These are phyloP conservation scores for Mnemiopsis leidyi DNA, from an alignment of 37 sponge, comb jelly and placozoan species.

Conservation along the genomic window DNA sequence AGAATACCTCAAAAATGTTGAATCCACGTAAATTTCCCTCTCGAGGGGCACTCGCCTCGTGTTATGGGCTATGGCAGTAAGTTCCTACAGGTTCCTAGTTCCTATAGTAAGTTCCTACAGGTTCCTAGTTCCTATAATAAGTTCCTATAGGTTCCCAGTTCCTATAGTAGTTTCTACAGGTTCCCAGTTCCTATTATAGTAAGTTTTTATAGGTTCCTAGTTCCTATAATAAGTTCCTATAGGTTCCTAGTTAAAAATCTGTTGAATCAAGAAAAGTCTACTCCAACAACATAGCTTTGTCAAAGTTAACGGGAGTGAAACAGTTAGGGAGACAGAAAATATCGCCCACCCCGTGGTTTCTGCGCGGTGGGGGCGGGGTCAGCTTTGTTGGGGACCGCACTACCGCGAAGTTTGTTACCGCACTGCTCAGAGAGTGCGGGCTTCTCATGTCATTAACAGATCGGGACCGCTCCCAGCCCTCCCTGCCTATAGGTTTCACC, in stretches of 20 bases:
- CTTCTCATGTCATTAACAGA: background rate
- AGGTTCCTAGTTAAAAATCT: background rate
- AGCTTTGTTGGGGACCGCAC: constrained; percentile 53
- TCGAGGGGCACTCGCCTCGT: too few relatives aligned
- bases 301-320: constrained; percentile 16
- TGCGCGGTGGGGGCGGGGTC: constrained; percentile 9
- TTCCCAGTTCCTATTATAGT: too few relatives aligned
- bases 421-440: background rate
- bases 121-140: too few relatives aligned
- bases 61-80: too few relatives aligned
- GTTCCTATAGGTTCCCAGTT: too few relatives aligned
- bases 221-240: too few relatives aligned
- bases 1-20: too few relatives aligned
- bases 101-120: too few relatives aligned
- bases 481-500: background rate
- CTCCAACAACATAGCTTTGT: constrained; percentile 3
- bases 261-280: background rate
- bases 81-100: too few relatives aligned
- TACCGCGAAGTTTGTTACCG: constrained; percentile 1
- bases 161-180: too few relatives aligned
- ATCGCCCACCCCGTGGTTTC: background rate
- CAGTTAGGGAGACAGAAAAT: constrained; percentile 56
- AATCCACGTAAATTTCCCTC: too few relatives aligned
- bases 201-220: too few relatives aligned
- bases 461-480: background rate